Evolutionary conservation across 2,888 invertebrate species (phyloP).

Genomic region (Priocnemis perturbator): DNA sequence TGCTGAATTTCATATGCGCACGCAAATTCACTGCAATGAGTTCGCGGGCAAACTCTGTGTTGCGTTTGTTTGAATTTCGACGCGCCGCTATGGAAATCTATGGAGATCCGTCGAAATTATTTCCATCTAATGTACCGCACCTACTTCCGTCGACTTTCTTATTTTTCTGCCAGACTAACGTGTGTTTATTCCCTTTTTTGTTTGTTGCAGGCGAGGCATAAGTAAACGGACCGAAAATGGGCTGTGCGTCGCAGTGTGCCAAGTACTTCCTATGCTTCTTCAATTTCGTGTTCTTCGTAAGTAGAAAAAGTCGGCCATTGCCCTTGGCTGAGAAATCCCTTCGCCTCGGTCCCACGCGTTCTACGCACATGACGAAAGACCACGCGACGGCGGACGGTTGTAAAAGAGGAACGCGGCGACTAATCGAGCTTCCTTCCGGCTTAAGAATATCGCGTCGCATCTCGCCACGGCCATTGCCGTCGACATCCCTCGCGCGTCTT

Average conservation of each 20-base stretch:
- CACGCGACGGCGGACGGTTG: background rate
- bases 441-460: background rate
- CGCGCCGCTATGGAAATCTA: too few relatives aligned
- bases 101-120: too few relatives aligned
- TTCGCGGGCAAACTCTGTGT: too few relatives aligned
- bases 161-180: too few relatives aligned
- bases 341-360: too few relatives aligned
- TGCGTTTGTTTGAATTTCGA: too few relatives aligned
- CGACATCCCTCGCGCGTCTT: slow-evolving; percentile 2
- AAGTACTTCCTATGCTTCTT: slow-evolving; percentile 85
- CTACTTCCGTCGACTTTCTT: too few relatives aligned
- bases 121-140: too few relatives aligned
- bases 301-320: slow-evolving; percentile 68
- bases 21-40: too few relatives aligned
- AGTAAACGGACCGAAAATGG: slow-evolving; percentile 64
- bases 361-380: background rate
- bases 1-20: too few relatives aligned
- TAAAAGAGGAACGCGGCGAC: too few relatives aligned
- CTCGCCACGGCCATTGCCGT: background rate
- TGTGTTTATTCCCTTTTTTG: slow-evolving; percentile 22
- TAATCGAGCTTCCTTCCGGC: too few relatives aligned
- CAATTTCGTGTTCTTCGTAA: slow-evolving; percentile 85
- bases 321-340: background rate
- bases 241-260: slow-evolving; percentile 81
- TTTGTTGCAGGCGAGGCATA: slow-evolving; percentile 53